Evolutionary conservation across 2,797 vertebrate genomes (phyloP), one percentile per base, ranked within the genome.

Genomic region (Amniataba percoides): DNA sequence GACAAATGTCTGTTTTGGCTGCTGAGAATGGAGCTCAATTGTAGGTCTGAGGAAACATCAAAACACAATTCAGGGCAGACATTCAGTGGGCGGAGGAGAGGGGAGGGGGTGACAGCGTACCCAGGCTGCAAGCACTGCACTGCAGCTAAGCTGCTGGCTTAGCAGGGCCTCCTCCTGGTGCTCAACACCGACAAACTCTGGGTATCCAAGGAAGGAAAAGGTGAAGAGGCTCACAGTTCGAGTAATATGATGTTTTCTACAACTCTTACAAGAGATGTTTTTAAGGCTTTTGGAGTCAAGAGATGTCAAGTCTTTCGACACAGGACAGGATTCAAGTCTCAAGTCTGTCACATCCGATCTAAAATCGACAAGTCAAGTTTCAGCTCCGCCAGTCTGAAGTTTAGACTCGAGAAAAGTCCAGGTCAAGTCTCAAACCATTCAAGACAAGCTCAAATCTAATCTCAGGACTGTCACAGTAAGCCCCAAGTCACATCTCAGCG

Each of bases 1-100:
- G 96, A 97, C 95, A 97, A 96, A 97, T 96, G 96, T 97, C 95
- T 97, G 96, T 97, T 98, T 96, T 97, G 96, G 95, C 96, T 97
- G 94, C 89, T 87, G 94, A 96, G 95, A 95, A 95, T 91, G 95
- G 95, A 96, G 95, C 95, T 96, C 94, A 92, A 91, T 96, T 76
- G 94, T 93, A 90, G 93, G 95, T 92, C 95, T 94, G 94, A 92
- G 85, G 94, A 96, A 97, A 97, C 95, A 96, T 96, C 95, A 96
- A 97, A 97, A 97, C 96, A 97, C 95, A 96, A 96, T 97, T 95
- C 95, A 96, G 92, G 85, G 90, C 93, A 96, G 95, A 96, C 94
- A 96, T 94, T 88, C 95, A 96, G 84, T 87, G 93, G 52, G 72
- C 27, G 74, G 69, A 58, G 66, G 76, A 39, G 71, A 72, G 92